Conservation (phyloP, 2,113 vertebrate genomes). For the Siphamia tubifer region DNA sequence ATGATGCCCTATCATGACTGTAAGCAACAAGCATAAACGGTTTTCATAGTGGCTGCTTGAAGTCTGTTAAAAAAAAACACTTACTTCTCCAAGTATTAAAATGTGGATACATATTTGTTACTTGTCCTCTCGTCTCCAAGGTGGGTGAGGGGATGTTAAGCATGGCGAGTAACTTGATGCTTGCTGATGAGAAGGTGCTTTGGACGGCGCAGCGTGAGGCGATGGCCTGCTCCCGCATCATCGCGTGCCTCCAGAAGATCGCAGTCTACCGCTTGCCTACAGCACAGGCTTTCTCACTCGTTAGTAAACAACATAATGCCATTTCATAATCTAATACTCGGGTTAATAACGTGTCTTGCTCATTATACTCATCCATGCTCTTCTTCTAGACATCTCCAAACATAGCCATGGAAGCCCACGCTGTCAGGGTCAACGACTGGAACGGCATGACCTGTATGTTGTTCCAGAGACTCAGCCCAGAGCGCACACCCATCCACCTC, state of each 20-base stretch:
- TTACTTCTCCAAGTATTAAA: no score
- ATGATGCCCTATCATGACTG: neutral
- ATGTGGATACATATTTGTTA: neutral
- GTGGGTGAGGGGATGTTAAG: conserved; percentile 95
- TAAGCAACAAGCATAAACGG: neutral
- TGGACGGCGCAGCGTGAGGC: conserved; percentile 94
- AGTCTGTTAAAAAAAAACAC: no score
- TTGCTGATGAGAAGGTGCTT: conserved; percentile 92
- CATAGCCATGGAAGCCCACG: conserved; percentile 93
- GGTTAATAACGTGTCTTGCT: neutral
- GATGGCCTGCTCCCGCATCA: conserved; percentile 90
- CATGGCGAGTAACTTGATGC: conserved; percentile 96
- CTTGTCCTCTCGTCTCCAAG: conserved; percentile 63
- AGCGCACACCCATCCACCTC: conserved; percentile 84
- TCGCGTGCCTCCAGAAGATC: conserved; percentile 89
- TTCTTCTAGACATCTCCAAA: conserved; percentile 91
- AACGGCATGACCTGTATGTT: conserved; percentile 96
- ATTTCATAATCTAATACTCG: neutral
- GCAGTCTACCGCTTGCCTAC: conserved; percentile 85
- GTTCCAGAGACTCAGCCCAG: conserved; percentile 88
- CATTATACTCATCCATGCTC: neutral
- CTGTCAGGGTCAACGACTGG: conserved; percentile 88
- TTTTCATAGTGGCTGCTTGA: conserved; percentile 4
- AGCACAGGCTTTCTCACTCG: conserved; percentile 91
- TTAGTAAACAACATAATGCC: conserved; percentile 54